These are phyloP conservation scores for Nomada goodeniana DNA, from an alignment of 2,888 invertebrate species.

Conservation along the genomic window DNA sequence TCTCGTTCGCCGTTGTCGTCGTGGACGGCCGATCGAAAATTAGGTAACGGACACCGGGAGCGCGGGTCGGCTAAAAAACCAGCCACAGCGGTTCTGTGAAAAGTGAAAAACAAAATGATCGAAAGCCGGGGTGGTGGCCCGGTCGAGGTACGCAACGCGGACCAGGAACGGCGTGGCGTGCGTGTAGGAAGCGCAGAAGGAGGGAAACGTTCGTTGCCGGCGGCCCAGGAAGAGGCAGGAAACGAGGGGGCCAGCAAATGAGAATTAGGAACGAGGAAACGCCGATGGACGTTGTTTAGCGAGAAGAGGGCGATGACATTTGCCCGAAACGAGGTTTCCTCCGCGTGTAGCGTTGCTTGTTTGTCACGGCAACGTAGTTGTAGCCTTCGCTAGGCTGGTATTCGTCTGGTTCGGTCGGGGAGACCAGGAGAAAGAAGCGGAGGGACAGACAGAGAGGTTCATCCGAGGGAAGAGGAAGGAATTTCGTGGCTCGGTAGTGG, in stretches of 20 bases:
- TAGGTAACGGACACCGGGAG: background rate
- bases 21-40: background rate
- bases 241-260: slow-evolving; percentile 6
- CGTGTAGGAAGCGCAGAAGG: background rate
- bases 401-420: slow-evolving; percentile 53
- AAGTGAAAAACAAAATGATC: slow-evolving; percentile 1
- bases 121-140: background rate
- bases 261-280: slow-evolving; percentile 62
- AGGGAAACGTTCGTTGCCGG: background rate
- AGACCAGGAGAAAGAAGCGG: slow-evolving; percentile 37
- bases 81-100: background rate
- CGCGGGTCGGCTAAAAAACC: background rate
- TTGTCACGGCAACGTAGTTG: slow-evolving; percentile 55
- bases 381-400: slow-evolving; percentile 71
- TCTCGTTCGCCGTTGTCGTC: background rate
- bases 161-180: background rate
- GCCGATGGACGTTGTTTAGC: slow-evolving; percentile 59
- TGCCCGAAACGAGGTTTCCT: slow-evolving; percentile 71
- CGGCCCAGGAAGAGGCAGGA: slow-evolving; percentile 20
- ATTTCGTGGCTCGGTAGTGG: slow-evolving; percentile 5
- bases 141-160: background rate
- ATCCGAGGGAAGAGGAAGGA: slow-evolving; percentile 50
- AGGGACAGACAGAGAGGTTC: slow-evolving; percentile 47
- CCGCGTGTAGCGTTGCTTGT: slow-evolving; percentile 57
- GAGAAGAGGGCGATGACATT: slow-evolving; percentile 69